Base-by-base conservation (phyloP, 2,888 invertebrate genomes). In the Agriotes lineatus region DNA sequence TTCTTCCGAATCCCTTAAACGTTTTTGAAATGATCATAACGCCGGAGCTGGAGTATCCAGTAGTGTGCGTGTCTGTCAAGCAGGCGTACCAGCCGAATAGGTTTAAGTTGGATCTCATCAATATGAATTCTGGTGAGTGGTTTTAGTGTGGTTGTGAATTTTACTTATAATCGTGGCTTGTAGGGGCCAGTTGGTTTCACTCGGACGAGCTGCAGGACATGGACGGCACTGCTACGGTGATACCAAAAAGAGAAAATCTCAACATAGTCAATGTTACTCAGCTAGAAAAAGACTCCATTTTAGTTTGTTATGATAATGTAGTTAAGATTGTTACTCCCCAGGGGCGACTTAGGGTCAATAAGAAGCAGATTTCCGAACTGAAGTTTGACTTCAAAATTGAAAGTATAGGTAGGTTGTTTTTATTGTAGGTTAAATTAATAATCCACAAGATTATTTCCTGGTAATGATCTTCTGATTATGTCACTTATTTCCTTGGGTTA, bases 11-110 rank as follows among this genome's bases (percentile, higher is more conserved):
- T 7, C 93, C 94, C 0, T 85, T 95, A 70, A 90, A 91, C 37
- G 95, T 96, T 42, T 98, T 99, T 85, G 97, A 98, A 86, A 93
- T 99, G 93, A 92, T 98, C 76, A 96, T 98, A 71, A 95, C 96
- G 0, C 97, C 97, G 0, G 97, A 97, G 80, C 86, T 96, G 83
- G 98, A 99, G 83, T 99, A 98, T 84, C 99, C 99, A 1, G 91
- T 97, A 85, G 92, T 99, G 0, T 99, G 99, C 84, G 93, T 96
- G 5, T 97, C 97, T 0, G 97, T 98, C 1, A 89, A 90, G 77
- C 90, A 90, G 80, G 89, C 89, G 56, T 89, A 89, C 80, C 88
- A 90, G 76, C 85, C 87, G 59, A 88, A 88, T 68, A 89, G 90
- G 64, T 87, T 86, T 70, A 90, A 95, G 81, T 88, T 97, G 79